Conservation (phyloP, 2,797 vertebrate species). For the Merluccius polli region DNA sequence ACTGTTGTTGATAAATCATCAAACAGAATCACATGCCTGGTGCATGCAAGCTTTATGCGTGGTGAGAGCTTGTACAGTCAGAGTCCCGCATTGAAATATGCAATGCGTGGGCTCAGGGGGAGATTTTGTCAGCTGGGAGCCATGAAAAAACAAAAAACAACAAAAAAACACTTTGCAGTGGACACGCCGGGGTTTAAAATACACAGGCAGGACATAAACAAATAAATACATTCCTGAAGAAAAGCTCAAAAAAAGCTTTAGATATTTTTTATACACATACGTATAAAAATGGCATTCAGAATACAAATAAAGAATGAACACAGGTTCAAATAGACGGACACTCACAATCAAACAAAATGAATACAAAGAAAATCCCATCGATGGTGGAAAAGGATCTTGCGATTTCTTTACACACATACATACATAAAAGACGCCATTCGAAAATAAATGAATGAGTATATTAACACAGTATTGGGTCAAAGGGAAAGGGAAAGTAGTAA, state of each 20-base stretch:
- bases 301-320: slow-evolving; percentile 14
- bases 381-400: neutral
- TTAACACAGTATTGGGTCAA: too few species aligned
- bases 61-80: slow-evolving; percentile 33
- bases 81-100: slow-evolving; percentile 36
- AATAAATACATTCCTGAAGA: neutral
- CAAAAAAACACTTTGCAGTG: neutral
- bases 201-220: too few species aligned
- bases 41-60: slow-evolving; percentile 21
- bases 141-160: slow-evolving; percentile 27
- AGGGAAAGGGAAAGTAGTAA: slow-evolving; percentile 16
- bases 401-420: too few species aligned
- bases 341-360: slow-evolving; percentile 9
- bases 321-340: neutral
- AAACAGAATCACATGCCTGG: slow-evolving; percentile 14
- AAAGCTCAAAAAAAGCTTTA: neutral
- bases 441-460: neutral
- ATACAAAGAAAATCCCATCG: neutral
- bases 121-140: slow-evolving; percentile 50
- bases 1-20: slow-evolving; percentile 29
- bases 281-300: slow-evolving; percentile 39
- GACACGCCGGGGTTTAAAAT: neutral
- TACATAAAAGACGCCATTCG: neutral
- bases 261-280: neutral
- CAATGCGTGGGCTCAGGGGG: slow-evolving; percentile 34